Evolutionary conservation across 2,888 invertebrate genomes (phyloP).

Genomic region (Amblyjoppa proteus): DNA sequence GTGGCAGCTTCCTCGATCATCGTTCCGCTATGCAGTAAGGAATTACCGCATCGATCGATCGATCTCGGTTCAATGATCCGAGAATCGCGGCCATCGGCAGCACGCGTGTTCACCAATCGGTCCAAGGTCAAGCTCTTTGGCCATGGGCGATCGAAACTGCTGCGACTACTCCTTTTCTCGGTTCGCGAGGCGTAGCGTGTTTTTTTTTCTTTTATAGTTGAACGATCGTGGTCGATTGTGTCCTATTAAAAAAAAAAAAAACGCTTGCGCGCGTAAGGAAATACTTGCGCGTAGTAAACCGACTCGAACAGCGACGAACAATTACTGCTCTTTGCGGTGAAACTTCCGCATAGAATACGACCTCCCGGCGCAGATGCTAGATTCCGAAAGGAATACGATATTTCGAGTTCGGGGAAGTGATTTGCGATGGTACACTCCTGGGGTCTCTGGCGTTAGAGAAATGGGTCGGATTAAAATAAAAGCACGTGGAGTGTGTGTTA

Average conservation of each 20-base stretch:
- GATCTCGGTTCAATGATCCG: constrained; percentile 63
- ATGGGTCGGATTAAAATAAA: constrained; percentile 79
- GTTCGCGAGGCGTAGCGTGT: not conserved
- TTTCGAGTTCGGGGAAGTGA: constrained; percentile 69
- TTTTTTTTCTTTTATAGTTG: not conserved
- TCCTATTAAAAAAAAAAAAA: no score
- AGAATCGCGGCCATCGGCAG: constrained; percentile 38
- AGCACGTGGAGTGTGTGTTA: constrained; percentile 72
- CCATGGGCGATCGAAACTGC: constrained; percentile 26
- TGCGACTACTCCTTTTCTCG: not conserved
- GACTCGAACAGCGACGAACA: not conserved
- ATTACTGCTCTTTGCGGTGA: not conserved
- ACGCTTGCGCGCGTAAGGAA: no score
- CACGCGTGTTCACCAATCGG: constrained; percentile 58
- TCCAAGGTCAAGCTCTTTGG: constrained; percentile 53
- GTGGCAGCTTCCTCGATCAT: not conserved
- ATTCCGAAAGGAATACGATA: constrained; percentile 25
- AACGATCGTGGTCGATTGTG: not conserved
- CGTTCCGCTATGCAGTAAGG: constrained; percentile 10
- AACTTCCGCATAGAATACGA: not conserved
- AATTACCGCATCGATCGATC: constrained; percentile 61
- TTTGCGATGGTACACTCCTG: constrained; percentile 60
- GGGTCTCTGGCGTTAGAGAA: constrained; percentile 68
- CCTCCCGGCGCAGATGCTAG: not conserved
- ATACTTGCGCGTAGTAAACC: no score